Conservation (phyloP, 2,888 invertebrate species). For the Latrodectus elegans region DNA sequence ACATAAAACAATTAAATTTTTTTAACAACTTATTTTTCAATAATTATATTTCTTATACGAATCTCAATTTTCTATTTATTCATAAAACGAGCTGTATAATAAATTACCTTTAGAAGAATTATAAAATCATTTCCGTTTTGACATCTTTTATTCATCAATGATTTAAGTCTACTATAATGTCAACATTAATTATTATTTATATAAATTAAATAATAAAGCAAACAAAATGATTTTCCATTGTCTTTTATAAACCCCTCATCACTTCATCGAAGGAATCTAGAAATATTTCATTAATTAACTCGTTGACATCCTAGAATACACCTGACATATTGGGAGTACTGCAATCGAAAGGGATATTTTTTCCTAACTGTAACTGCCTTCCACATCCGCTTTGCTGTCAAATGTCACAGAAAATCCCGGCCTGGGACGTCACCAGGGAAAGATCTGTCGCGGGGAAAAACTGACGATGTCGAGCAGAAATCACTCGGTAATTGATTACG, state of each 20-base stretch:
- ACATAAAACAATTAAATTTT: too few relatives aligned
- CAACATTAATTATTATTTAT: too few relatives aligned
- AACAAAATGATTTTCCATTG: neutral
- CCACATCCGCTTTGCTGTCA: conserved; percentile 36
- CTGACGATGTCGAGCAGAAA: conserved; percentile 41
- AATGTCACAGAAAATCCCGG: conserved; percentile 43
- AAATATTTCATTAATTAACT: conserved; percentile 32
- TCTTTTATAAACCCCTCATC: neutral
- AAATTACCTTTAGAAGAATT: too few relatives aligned
- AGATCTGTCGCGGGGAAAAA: conserved; percentile 15
- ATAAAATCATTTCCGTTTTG: too few relatives aligned
- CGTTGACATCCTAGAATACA: conserved; percentile 11
- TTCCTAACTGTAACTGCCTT: neutral
- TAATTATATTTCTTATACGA: too few relatives aligned
- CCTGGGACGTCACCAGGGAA: neutral
- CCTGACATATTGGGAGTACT: conserved; percentile 3
- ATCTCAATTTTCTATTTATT: too few relatives aligned
- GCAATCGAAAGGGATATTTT: neutral
- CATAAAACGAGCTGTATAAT: too few relatives aligned
- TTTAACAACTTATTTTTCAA: too few relatives aligned
- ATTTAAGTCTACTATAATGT: too few relatives aligned
- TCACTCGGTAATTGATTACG: conserved; percentile 49
- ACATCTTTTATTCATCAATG: too few relatives aligned
- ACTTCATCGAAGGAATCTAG: conserved; percentile 14
- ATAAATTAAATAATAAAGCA: too few relatives aligned